Base-by-base conservation (phyloP, 2,888 invertebrate species). In the Perithous albicinctus region DNA sequence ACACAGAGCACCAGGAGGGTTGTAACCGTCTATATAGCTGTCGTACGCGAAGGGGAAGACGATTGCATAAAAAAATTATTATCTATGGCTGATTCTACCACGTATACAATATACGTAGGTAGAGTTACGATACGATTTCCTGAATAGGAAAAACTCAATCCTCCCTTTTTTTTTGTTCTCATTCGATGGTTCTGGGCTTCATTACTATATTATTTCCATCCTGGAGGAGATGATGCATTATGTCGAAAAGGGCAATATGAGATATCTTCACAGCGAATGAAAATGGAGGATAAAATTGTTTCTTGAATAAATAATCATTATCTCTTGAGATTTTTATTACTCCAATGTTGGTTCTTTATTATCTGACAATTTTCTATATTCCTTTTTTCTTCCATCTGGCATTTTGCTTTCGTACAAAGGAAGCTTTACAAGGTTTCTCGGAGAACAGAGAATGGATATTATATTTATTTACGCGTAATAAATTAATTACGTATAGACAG, bases 221-320 rank as follows among this genome's bases (percentile, higher is more conserved):
- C 51, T 56, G 15, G 32, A 59, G 7, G 18, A 15, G 59, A 59
- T 32, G 59, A 54, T 46, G 73, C 66, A 78, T 32, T 32, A 15
- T n/a, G n/a, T n/a, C 43, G 41, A 66, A 26, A 5, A 35, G 73
- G 10, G 26, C 10, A 15, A 67, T 1, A 63, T 41, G 46, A 18
- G 43, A 12, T 12, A 12, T n/a, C 35, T 26, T 26, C 29, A 46
- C 10, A 18, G 26, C 2, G 56, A 32, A n/a, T 1, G 7, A 5
- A 7, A 32, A 7, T 4, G 32, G 15, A 12, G 29, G 43, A 54
- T 67, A 56, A 67, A 73, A 77, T 76, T 73, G 72, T 67, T 51
- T 70, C 61, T 74, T 79, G 70, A 74, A 82, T 82, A 82, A 81
- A 74, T 81, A 56, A 81, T 81, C 26, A 20, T 78, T 66, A 51